Evolutionary conservation across 2,113 vertebrate genomes (phyloP), one percentile per base, ranked within the genome.

Genomic region (Cygnus buccinator): DNA sequence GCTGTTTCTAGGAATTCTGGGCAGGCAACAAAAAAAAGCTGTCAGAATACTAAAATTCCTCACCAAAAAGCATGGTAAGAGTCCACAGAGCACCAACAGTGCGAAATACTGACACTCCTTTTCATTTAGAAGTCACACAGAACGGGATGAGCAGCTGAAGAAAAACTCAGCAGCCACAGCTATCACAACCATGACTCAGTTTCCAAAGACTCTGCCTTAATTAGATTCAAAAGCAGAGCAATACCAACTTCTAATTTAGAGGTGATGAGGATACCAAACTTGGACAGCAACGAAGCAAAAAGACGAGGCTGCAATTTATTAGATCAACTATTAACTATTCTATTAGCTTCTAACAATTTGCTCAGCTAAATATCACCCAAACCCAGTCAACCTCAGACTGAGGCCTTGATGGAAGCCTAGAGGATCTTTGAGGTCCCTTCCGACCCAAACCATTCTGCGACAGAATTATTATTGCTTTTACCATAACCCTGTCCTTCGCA

Each of bases 231-330:
- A 67, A 91, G 13, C 16, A 72, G 84, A 66, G 43, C 48, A 25
- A 57, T 3, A 21, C 1, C 1, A 35, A 15, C 3, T 11, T 52
- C 35, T 57, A 28, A 52, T 28, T 4, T 12, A 41, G 0, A 3
- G 19, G 19, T 25, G 59, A 61, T 6, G 25, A 46, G 39, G 33
- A 23, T 7, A 37, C 15, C 55, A 52, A 31, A 8, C 11, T 65
- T 55, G 35, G 33, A 23, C 50, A 90, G 72, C 7, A 57, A 39
- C 2, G 16, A 58, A 55, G 70, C 70, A 70, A 70, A 67, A 72
- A 58, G 26, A 10, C 17, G 35, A 61, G 6, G 7, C 0, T n/a
- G 5, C 16, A 0, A 39, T 65, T 82, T 57, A 70, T 50, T 39
- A 25, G n/a, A 70, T 33, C 33, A 61, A 10, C 43, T 59, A 14